Evolutionary conservation across 2,888 invertebrate species (phyloP).

Genomic region (Eremobia ochroleuca): DNA sequence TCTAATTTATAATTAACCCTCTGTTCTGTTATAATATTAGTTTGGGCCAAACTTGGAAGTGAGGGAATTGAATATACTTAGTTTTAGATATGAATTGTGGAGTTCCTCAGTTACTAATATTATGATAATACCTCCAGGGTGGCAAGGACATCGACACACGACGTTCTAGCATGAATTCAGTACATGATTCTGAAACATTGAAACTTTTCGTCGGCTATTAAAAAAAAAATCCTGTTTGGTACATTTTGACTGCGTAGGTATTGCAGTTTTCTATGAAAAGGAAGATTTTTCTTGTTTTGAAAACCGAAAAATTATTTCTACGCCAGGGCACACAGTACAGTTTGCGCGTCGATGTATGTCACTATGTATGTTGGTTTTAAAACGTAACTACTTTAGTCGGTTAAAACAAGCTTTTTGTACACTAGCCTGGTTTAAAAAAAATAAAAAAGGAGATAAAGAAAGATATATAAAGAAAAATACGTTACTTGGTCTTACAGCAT

Average conservation of each 20-base stretch:
- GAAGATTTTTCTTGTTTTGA: too few species aligned
- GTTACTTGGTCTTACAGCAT: not conserved
- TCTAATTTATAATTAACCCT: conserved; percentile 35
- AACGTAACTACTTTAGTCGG: not conserved
- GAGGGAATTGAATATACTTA: not conserved
- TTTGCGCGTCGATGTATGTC: too few species aligned
- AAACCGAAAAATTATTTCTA: too few species aligned
- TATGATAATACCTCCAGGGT: not conserved
- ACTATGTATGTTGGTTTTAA: not conserved
- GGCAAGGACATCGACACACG: too few species aligned
- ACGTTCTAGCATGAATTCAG: too few species aligned
- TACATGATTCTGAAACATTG: too few species aligned
- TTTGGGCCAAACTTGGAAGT: conserved; percentile 5
- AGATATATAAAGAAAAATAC: too few species aligned
- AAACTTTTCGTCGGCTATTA: too few species aligned
- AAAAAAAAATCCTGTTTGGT: too few species aligned
- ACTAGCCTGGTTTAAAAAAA: not conserved
- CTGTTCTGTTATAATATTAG: conserved; percentile 18
- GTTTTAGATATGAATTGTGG: not conserved
- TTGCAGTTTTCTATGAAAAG: too few species aligned
- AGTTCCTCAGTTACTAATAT: not conserved
- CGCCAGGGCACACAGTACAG: too few species aligned
- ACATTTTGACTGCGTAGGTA: not conserved
- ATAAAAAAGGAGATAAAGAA: not conserved
- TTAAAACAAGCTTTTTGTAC: not conserved